These are phyloP conservation scores for Brachionus manjavacas DNA, from an alignment of 1,140 invertebrate species.

Conservation along the genomic window DNA sequence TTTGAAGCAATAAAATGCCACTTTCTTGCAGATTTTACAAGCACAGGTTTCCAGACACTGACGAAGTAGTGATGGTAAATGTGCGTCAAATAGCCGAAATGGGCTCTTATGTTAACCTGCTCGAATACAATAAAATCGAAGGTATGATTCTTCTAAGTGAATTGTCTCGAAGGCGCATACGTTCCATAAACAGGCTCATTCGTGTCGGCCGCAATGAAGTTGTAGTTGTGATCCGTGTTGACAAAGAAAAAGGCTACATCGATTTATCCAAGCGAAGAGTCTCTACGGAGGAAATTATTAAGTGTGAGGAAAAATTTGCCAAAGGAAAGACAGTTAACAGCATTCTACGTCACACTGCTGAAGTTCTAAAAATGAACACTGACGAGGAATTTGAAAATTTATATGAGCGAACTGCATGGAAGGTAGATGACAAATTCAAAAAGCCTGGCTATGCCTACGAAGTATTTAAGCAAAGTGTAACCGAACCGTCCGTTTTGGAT, in stretches of 20 bases:
- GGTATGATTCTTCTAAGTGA: conserved; percentile 78
- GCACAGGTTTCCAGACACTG: conserved; percentile 93
- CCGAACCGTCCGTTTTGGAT: conserved; percentile 84
- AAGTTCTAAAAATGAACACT: conserved; percentile 80
- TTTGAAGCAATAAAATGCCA: conserved; percentile 65
- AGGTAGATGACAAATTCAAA: conserved; percentile 95
- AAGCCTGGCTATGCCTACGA: conserved; percentile 93
- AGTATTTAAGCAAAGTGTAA: conserved; percentile 85
- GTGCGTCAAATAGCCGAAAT: conserved; percentile 96
- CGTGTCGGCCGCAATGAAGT: conserved; percentile 96
- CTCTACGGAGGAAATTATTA: conserved; percentile 91
- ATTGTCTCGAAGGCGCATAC: conserved; percentile 91
- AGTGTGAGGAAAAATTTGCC: conserved; percentile 95
- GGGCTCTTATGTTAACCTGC: conserved; percentile 94
- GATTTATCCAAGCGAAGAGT: conserved; percentile 98
- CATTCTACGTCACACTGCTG: conserved; percentile 91
- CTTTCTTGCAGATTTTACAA: conserved; percentile 94
- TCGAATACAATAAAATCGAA: conserved; percentile 98
- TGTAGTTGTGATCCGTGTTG: conserved; percentile 97
- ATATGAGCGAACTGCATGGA: conserved; percentile 96
- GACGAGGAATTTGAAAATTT: conserved; percentile 89
- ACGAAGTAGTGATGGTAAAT: conserved; percentile 99
- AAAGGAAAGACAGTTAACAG: conserved; percentile 94
- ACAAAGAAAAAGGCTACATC: conserved; percentile 99
- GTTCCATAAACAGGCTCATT: conserved; percentile 98